Base-by-base conservation (phyloP, 2,888 invertebrate species). In the Cryptocheilus praepositus region DNA sequence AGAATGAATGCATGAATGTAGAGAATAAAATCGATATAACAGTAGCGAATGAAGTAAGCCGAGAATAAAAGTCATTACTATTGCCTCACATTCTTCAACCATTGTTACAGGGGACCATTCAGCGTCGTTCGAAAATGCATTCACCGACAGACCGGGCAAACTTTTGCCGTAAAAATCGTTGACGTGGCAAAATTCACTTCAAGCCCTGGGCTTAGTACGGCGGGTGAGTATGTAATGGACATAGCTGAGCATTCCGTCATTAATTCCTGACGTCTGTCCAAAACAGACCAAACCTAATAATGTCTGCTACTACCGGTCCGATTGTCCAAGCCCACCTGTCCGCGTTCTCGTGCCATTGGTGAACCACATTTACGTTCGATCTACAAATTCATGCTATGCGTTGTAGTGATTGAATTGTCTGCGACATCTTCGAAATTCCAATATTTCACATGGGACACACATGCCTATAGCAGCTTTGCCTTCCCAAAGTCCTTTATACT, bases 121-220 rank as follows among this genome's bases (percentile, higher is more conserved):
- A 98, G 98, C 88, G 93, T 98, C 88, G 98, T 98, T 65, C 93
- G 97, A 80, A 93, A 98, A 90, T 98, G 98, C 90, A 94, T 98
- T 81, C 98, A 98, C 89, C 93, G 97, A 71, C 96, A 97, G 89
- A 97, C 97, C 15, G 95, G 94, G 62, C 97, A 97, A 89, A 97
- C 97, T 89, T 99, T 98, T 91, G 98, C 98, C 67, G 98, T 98
- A 81, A 99, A 99, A 92, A 97, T 99, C 85, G 97, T 99, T 79
- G 98, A 99, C 90, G 98, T 99, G 64, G 97, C 97, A 80, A 96
- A 98, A 89, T 98, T 98, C 89, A 97, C 98, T 76, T 96, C 98
- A 61, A 97, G 97, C 87, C 98, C 98, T 43, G 98, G 98, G 71
- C 93, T 98, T 76, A 97, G 97, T 88, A 97, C 97, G 86, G 96